These are phyloP conservation scores for Brachystomella parvula DNA, from an alignment of 1,140 invertebrate genomes.

Conservation along the genomic window DNA sequence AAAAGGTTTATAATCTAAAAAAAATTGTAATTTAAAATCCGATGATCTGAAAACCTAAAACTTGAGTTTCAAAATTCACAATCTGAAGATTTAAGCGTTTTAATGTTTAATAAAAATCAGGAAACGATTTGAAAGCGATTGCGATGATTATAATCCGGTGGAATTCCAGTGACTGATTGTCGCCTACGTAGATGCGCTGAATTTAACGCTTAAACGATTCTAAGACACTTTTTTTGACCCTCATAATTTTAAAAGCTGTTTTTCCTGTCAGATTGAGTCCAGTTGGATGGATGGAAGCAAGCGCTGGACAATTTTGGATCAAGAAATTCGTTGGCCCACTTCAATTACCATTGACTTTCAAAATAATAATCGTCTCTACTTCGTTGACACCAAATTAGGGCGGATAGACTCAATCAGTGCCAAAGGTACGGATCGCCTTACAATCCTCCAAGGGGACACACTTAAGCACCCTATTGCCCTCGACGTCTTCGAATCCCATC, in stretches of 20 bases:
- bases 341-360: conserved; percentile 83
- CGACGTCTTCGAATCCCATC: conserved; percentile 82
- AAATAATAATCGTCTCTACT: conserved; percentile 83
- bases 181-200: too few species aligned
- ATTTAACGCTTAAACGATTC: not conserved
- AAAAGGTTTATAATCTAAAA: too few species aligned
- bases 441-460: conserved; percentile 60
- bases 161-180: too few species aligned
- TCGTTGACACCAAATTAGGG: conserved; percentile 90
- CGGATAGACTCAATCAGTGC: conserved; percentile 80
- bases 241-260: not conserved
- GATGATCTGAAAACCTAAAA: too few species aligned
- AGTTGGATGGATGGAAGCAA: conserved; percentile 94
- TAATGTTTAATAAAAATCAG: too few species aligned
- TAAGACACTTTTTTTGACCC: not conserved
- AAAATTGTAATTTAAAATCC: too few species aligned
- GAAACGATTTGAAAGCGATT: not conserved
- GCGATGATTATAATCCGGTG: too few species aligned
- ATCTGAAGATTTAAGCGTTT: too few species aligned
- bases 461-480: conserved; percentile 73
- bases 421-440: conserved; percentile 69
- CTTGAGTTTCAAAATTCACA: too few species aligned
- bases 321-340: conserved; percentile 70
- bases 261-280: conserved; percentile 58
- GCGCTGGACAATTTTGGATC: conserved; percentile 66